Conservation (phyloP, 2,797 vertebrate genomes). For the Crocodylus rhombifer region DNA sequence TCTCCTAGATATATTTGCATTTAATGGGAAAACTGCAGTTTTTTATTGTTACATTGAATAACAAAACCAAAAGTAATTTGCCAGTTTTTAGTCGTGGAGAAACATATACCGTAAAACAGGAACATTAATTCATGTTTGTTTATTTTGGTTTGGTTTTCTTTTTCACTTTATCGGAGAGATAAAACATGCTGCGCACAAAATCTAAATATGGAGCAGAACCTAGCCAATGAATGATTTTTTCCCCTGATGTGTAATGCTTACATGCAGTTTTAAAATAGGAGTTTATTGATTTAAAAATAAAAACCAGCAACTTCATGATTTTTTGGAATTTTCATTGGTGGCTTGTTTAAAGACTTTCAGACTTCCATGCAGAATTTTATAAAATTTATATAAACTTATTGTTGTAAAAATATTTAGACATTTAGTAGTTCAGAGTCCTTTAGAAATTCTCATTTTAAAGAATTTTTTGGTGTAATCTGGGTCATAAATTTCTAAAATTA, state of each 20-base stretch:
- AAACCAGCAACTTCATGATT: background rate
- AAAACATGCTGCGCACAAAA: background rate
- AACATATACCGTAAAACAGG: background rate
- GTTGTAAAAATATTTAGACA: background rate
- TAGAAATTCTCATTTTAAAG: background rate
- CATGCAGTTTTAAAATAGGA: background rate
- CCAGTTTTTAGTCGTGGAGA: background rate
- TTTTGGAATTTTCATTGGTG: background rate
- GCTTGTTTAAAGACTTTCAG: background rate
- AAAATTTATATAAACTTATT: background rate
- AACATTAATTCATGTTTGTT: background rate
- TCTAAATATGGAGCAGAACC: background rate
- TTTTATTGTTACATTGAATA: background rate
- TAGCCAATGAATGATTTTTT: background rate
- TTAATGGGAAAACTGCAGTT: background rate
- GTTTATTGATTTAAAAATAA: no score
- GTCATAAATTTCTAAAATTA: background rate
- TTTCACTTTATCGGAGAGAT: background rate
- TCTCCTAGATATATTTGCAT: background rate
- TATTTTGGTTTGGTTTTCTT: no score
- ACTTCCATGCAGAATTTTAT: background rate
- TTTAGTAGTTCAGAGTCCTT: background rate
- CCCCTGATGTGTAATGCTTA: background rate
- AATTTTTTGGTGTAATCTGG: background rate
- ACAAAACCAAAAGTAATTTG: background rate